These are phyloP conservation scores for Pedicia rivosa DNA, from an alignment of 2,888 invertebrate species.

Conservation along the genomic window DNA sequence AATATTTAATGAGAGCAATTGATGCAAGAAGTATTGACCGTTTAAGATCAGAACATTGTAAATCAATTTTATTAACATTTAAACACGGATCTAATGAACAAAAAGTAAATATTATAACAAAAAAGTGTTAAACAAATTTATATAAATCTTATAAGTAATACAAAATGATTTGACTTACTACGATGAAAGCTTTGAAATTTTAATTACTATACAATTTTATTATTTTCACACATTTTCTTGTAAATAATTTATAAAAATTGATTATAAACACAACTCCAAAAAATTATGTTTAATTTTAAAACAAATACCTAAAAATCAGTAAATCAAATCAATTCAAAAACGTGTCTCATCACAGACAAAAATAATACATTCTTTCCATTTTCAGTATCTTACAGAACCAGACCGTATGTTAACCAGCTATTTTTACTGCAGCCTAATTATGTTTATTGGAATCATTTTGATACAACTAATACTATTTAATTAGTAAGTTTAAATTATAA, in stretches of 20 bases:
- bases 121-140: too few relatives aligned
- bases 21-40: conserved; percentile 88
- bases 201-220: not conserved
- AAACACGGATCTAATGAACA: conserved; percentile 61
- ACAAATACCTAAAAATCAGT: too few relatives aligned
- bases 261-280: too few relatives aligned
- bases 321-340: not conserved
- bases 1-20: conserved; percentile 89
- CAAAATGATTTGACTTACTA: too few relatives aligned
- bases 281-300: too few relatives aligned
- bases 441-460: conserved; percentile 49
- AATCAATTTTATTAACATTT: conserved; percentile 70
- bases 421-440: conserved; percentile 62
- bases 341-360: not conserved
- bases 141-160: too few relatives aligned
- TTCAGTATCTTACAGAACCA: conserved; percentile 69
- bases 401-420: conserved; percentile 79
- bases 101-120: conserved; percentile 53
- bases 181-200: not conserved
- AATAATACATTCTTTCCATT: not conserved
- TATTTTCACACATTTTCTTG: not conserved
- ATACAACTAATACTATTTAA: conserved; percentile 51
- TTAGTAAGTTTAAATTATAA: conserved; percentile 35
- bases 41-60: conserved; percentile 76
- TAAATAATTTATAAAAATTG: not conserved